Conservation (phyloP, 37 sponge, comb jelly and placozoan genomes). For the Oscarella lobularis region DNA sequence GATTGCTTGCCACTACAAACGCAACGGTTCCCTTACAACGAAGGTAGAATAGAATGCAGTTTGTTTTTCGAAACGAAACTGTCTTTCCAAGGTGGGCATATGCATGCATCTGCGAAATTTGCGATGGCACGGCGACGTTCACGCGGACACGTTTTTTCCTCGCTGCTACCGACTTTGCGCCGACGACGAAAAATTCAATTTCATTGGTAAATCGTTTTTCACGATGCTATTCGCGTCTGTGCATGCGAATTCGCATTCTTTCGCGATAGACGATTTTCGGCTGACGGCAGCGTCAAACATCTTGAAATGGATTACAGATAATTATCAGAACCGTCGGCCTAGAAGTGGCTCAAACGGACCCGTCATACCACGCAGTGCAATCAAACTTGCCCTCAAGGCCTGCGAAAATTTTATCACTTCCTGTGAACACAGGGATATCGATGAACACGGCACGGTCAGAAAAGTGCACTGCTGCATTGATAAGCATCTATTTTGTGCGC, state of each 20-base stretch:
- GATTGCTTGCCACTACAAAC: conserved; percentile 67
- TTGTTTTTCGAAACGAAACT: neutral
- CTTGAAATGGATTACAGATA: conserved; percentile 28
- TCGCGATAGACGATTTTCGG: conserved; percentile 45
- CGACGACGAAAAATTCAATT: conserved; percentile 64
- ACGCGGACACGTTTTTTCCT: conserved; percentile 78
- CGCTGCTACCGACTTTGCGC: conserved; percentile 72
- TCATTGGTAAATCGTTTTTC: conserved; percentile 39
- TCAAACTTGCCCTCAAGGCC: conserved; percentile 40
- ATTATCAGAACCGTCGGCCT: neutral
- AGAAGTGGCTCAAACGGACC: neutral
- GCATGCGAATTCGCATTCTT: neutral
- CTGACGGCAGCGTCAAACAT: conserved; percentile 57
- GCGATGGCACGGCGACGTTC: conserved; percentile 56
- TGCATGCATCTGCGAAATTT: conserved; percentile 56
- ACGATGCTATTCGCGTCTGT: neutral
- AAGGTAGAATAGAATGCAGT: conserved; percentile 21
- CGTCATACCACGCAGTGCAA: conserved; percentile 18
- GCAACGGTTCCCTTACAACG: conserved; percentile 76
- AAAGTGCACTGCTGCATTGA: too few species aligned
- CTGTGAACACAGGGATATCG: conserved; percentile 59
- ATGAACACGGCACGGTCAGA: conserved; percentile 11
- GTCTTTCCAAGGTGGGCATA: conserved; percentile 52
- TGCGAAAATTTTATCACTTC: conserved; percentile 29
- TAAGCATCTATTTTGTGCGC: too few species aligned